phyloP scores from a whole-genome alignment of 2,888 invertebrate species.

The Odontocerum albicorne region DNA sequence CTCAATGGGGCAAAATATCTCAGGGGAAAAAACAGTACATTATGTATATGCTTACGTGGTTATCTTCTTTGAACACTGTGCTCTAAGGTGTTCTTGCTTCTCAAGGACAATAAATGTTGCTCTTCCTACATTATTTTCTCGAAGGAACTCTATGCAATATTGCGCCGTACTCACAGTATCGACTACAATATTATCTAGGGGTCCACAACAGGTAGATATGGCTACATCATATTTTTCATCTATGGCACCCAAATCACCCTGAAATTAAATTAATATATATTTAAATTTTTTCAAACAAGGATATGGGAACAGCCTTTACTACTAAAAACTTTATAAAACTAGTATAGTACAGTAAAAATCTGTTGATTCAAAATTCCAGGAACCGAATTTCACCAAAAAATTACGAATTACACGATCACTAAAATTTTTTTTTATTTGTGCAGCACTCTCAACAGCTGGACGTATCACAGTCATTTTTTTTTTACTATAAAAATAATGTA shows the following conservation, averaged over 20 bases:
- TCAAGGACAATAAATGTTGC: conserved; percentile 90
- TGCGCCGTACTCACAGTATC: conserved; percentile 86
- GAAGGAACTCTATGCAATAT: conserved; percentile 79
- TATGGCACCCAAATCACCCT: conserved; percentile 96
- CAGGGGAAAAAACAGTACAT: not conserved
- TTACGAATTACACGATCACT: too few relatives aligned
- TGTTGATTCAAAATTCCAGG: too few relatives aligned
- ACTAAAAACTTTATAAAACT: too few relatives aligned
- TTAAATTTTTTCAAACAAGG: not conserved
- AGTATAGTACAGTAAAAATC: too few relatives aligned
- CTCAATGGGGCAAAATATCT: not conserved
- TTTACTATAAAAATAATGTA: too few relatives aligned
- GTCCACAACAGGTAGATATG: conserved; percentile 90
- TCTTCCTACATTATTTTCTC: conserved; percentile 74
- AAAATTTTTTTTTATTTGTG: too few relatives aligned
- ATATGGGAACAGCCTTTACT: too few relatives aligned
- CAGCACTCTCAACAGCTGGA: too few relatives aligned
- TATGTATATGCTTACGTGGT: conserved; percentile 56
- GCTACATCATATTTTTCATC: conserved; percentile 93
- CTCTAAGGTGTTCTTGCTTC: conserved; percentile 68
- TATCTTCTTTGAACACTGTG: conserved; percentile 49
- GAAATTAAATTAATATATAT: conserved; percentile 34
- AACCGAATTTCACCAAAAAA: too few relatives aligned
- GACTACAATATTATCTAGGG: conserved; percentile 89
- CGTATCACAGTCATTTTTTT: too few relatives aligned